A percentile compares a stretch with the other conserved stretches of the same genome.
phyloP scores from a whole-genome alignment of 2,113 vertebrate genomes.

The Sisor rabdophorus region DNA sequence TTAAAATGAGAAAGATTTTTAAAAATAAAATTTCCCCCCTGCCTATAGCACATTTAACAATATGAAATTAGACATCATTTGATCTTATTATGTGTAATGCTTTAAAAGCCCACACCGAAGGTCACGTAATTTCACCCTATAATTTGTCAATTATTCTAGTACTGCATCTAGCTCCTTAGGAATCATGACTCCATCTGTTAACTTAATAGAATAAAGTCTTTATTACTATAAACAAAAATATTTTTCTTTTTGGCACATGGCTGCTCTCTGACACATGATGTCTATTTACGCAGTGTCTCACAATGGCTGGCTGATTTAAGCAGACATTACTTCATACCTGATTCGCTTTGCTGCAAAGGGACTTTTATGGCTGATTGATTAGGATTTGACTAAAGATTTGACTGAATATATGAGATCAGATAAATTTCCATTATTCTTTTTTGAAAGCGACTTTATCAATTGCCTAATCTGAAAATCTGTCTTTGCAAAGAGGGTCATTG shows the following conservation, averaged over 20 bases:
- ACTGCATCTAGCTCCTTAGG: too few species aligned
- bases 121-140: background rate
- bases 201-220: constrained; percentile 24
- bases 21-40: too few species aligned
- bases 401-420: constrained; percentile 31
- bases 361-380: constrained; percentile 34
- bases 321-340: constrained; percentile 42
- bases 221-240: constrained; percentile 32
- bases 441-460: constrained; percentile 22
- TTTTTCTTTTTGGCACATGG: constrained; percentile 29
- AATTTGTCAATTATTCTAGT: constrained; percentile 2
- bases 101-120: constrained; percentile 8
- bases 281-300: constrained; percentile 20
- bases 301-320: constrained; percentile 28
- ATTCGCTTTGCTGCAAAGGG: constrained; percentile 36
- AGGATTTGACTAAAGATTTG: constrained; percentile 48
- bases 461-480: constrained; percentile 12
- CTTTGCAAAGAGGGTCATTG: constrained; percentile 11
- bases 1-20: too few species aligned
- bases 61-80: constrained; percentile 29
- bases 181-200: constrained; percentile 12
- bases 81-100: constrained; percentile 26
- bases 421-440: constrained; percentile 22
- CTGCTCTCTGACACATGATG: constrained; percentile 37
- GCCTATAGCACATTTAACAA: constrained; percentile 20